Percentiles rank a stretch among this genome's conserved stretches.
phyloP scores from a whole-genome alignment of 2,113 vertebrate species.

The Neomonachus schauinslandi region DNA sequence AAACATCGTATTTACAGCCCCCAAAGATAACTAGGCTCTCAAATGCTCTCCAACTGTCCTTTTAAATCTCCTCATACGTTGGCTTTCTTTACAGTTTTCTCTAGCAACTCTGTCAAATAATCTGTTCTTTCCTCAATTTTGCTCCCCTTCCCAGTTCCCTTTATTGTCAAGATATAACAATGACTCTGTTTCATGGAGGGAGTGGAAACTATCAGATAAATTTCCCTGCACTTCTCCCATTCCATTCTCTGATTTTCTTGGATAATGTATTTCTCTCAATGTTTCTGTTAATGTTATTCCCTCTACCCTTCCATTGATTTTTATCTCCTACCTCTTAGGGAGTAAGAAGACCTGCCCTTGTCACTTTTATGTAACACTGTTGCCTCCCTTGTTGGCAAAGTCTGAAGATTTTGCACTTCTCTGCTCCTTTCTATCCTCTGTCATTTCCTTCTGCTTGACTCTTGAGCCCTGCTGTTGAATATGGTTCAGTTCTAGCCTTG shows the following conservation, averaged over 20 bases:
- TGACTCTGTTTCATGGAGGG: not conserved
- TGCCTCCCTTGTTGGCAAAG: not conserved
- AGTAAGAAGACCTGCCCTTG: not conserved
- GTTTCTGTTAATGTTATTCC: not conserved
- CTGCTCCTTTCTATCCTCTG: not conserved
- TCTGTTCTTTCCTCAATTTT: not conserved
- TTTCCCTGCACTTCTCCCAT: not conserved
- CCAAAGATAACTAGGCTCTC: not conserved
- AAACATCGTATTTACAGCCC: not conserved
- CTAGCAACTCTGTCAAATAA: not conserved
- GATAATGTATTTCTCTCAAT: not conserved
- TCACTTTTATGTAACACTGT: not conserved
- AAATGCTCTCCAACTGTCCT: not conserved
- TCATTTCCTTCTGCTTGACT: not conserved
- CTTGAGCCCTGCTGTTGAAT: not conserved
- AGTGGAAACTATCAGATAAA: not conserved
- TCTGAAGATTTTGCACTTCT: not conserved
- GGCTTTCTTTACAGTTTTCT: not conserved
- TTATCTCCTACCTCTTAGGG: not conserved
- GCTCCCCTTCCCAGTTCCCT: not conserved
- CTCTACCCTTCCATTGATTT: not conserved
- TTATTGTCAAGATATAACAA: not conserved
- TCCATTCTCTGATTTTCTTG: not conserved
- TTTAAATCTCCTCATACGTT: not conserved
- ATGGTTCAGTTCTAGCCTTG: not conserved